Conservation (phyloP, 2,797 vertebrate species). For the Paguma larvata region DNA sequence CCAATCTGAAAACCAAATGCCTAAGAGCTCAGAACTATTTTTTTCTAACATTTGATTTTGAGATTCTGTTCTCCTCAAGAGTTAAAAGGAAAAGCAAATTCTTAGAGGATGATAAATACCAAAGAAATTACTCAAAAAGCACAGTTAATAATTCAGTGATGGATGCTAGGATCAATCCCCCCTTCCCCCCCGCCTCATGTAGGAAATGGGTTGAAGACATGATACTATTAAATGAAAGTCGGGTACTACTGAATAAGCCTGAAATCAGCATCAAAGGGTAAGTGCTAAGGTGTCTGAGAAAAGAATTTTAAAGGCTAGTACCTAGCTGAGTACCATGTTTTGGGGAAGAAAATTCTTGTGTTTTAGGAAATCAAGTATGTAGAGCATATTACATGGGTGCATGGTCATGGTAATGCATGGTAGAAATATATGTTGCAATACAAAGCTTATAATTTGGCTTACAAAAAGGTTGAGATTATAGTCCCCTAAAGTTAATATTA, state of each 20-base stretch:
- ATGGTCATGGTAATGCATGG: background rate
- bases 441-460: background rate
- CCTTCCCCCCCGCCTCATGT: background rate
- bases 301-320: background rate
- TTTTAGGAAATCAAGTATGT: background rate
- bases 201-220: background rate
- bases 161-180: background rate
- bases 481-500: background rate
- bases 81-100: background rate
- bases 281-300: background rate
- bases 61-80: background rate
- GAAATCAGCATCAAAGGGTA: background rate
- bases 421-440: background rate
- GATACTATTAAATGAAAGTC: background rate
- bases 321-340: background rate
- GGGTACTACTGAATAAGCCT: background rate
- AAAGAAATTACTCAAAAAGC: background rate
- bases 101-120: background rate
- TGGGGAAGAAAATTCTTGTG: constrained; percentile 11
- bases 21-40: background rate
- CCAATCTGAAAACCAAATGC: background rate
- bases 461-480: background rate
- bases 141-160: background rate
- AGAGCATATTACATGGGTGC: background rate
- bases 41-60: constrained; percentile 39